Base-by-base conservation (phyloP, 2,888 invertebrate species). In the Pterostichus niger region DNA sequence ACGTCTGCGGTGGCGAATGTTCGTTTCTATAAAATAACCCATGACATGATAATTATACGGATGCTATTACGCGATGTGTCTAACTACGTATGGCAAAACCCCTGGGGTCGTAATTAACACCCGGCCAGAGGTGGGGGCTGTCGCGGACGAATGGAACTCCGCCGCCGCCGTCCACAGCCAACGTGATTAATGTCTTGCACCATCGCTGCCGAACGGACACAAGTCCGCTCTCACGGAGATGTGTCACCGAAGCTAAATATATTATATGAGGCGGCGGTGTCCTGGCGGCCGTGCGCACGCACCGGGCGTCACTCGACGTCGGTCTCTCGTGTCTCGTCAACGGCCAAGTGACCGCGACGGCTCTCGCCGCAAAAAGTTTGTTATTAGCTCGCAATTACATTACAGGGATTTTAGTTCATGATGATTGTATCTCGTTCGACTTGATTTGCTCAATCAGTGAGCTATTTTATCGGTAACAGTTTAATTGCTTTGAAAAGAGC, bases 1-100 rank as follows among this genome's bases (percentile, higher is more conserved):
- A 49, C n/a, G 76, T 76, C 49, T 11, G 13, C 73, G 49, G 73
- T 17, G 73, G 33, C 7, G 24, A 49, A 31, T 75, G 24, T 17
- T 46, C 40, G n/a, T 13, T 35, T 15, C 49, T 31, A 31, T 44
- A 78, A 78, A 78, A 78, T 78, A 78, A 59, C 44, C 59, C 77
- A 40, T 78, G 77, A 78, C 77, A 78, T 78, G 59, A 78, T 78
- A 78, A 78, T 78, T 78, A 78, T 59, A 56, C 77, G 77, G 77
- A 78, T 35, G 44, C 77, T 35, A 73, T 73, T 73, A 73, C 73
- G 11, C 73, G 73, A 73, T 73, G 73, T 73, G 77, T 40, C 59
- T 76, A 76, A 76, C 54, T 78, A 78, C 77, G 59, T 78, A 78
- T 78, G 77, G 77, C 59, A 40, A 59, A 24, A 17, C 77, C 77